Conservation (phyloP, 2,797 vertebrate species). For the Falco naumanni region DNA sequence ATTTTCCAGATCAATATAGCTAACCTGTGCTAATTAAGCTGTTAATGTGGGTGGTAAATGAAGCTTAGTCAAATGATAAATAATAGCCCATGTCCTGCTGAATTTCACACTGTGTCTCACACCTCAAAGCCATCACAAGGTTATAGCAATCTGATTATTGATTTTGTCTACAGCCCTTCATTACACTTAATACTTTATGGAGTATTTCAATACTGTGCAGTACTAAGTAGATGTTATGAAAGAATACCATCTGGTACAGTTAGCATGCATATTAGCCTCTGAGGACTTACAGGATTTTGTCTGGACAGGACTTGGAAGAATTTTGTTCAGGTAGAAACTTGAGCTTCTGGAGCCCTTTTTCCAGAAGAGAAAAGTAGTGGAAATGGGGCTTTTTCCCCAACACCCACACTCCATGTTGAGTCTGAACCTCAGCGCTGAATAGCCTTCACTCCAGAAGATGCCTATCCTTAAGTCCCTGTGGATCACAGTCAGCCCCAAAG, state of each 20-base stretch:
- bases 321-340: background rate
- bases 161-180: background rate
- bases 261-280: background rate
- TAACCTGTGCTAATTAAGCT: slow-evolving; percentile 7
- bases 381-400: background rate
- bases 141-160: background rate
- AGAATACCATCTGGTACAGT: background rate
- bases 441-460: background rate
- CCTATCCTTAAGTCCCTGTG: background rate
- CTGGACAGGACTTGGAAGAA: background rate
- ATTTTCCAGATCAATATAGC: background rate
- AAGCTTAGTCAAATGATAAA: background rate
- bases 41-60: background rate
- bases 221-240: background rate
- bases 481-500: background rate
- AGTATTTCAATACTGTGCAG: background rate
- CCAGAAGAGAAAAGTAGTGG: background rate
- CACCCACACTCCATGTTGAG: background rate
- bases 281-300: background rate
- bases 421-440: background rate
- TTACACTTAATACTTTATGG: background rate
- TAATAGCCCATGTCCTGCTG: background rate
- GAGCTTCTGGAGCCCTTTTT: background rate
- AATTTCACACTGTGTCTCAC: background rate
- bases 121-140: background rate